These are phyloP conservation scores for Sebastiscus albofasciatus DNA, from an alignment of 2,797 vertebrate genomes.

Conservation along the genomic window DNA sequence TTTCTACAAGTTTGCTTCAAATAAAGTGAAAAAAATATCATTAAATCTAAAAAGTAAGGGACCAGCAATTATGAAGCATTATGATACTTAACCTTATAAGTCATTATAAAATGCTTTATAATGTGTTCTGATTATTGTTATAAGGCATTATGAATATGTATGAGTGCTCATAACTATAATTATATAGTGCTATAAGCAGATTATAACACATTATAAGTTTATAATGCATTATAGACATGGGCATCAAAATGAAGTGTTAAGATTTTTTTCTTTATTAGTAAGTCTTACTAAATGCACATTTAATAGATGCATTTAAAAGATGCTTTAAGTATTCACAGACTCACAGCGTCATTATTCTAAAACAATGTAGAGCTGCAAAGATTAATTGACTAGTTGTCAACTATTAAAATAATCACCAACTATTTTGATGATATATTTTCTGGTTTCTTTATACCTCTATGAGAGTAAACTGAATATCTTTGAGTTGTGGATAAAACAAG, in stretches of 20 bases:
- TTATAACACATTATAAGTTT: neutral
- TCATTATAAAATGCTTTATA: neutral
- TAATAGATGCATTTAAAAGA: neutral
- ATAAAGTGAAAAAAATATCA: neutral
- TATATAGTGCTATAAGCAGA: neutral
- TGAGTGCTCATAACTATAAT: accelerated
- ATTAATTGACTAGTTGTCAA: too few relatives aligned
- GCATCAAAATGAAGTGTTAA: neutral
- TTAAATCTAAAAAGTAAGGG: neutral
- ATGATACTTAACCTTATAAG: neutral
- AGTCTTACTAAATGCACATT: neutral
- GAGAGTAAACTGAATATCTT: too few relatives aligned
- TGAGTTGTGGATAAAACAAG: too few relatives aligned
- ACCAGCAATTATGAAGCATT: neutral
- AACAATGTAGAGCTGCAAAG: neutral
- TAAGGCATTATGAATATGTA: neutral
- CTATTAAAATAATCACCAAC: too few relatives aligned
- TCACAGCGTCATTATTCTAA: neutral
- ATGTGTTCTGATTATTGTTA: neutral
- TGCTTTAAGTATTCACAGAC: neutral
- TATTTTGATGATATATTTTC: too few relatives aligned
- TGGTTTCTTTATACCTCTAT: too few relatives aligned
- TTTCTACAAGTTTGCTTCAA: neutral
- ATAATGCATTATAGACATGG: neutral
- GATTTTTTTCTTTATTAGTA: too few relatives aligned